Conservation (phyloP, 2,797 vertebrate species). For the Syndactyla subalaris region DNA sequence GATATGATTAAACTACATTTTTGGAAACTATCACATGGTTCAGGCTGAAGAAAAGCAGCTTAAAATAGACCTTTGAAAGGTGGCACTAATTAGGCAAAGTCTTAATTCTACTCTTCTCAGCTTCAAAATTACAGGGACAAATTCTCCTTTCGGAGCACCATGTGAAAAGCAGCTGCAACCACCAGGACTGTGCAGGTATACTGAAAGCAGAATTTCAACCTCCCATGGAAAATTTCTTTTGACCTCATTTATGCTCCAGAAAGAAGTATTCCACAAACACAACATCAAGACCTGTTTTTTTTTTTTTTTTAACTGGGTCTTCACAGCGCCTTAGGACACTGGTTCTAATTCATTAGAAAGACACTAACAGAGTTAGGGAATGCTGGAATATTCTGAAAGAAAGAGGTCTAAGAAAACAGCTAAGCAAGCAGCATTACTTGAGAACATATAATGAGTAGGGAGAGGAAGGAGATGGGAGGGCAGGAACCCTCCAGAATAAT, state of each 20-base stretch:
- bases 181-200: neutral
- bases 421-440: neutral
- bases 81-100: slow-evolving; percentile 10
- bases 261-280: neutral
- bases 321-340: neutral
- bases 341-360: neutral
- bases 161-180: neutral
- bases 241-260: neutral
- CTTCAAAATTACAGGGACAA: neutral
- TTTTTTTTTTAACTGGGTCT: neutral
- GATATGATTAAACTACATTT: slow-evolving; percentile 46
- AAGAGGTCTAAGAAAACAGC: neutral
- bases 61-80: slow-evolving; percentile 43
- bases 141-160: neutral
- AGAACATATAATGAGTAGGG: neutral
- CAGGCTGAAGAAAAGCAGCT: slow-evolving; percentile 13
- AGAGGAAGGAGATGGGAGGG: neutral
- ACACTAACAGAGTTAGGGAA: neutral
- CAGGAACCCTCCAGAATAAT: neutral
- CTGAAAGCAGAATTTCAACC: neutral
- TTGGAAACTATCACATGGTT: slow-evolving; percentile 31
- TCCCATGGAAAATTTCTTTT: neutral
- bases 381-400: neutral
- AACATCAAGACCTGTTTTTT: neutral
- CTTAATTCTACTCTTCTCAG: neutral